Percentiles rank a stretch among this genome's conserved stretches.
Evolutionary conservation across 2,113 vertebrate genomes (phyloP).

Genomic region (Connochaetes taurinus): DNA sequence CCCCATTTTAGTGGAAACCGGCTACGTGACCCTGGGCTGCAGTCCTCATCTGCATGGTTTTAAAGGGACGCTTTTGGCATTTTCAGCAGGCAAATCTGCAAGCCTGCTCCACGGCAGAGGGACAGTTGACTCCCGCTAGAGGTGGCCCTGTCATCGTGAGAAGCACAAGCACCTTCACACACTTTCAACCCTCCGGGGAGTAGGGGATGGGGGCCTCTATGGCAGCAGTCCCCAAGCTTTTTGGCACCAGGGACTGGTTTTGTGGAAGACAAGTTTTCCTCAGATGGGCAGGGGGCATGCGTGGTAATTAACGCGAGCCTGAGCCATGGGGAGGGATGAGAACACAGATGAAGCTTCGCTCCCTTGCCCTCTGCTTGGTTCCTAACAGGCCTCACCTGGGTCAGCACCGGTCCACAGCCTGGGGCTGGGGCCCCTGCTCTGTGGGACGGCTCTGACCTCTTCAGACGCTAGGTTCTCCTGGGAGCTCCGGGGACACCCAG

Average conservation of each 20-base stretch:
- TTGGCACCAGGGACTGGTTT: not conserved
- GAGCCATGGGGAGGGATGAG: not conserved
- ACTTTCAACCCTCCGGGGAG: not conserved
- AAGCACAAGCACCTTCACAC: not conserved
- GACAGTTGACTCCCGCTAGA: not conserved
- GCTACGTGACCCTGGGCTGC: not conserved
- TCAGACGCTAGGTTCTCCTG: not conserved
- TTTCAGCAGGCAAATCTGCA: not conserved
- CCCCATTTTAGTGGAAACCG: not conserved
- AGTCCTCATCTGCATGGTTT: not conserved
- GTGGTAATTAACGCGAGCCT: accelerated
- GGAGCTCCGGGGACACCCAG: not conserved
- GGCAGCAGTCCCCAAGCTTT: not conserved
- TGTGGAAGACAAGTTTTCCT: not conserved
- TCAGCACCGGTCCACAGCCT: not conserved
- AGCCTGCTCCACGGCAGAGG: not conserved
- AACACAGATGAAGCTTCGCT: not conserved
- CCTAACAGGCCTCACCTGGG: not conserved
- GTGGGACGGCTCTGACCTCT: not conserved
- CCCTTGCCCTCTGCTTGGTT: not conserved
- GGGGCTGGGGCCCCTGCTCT: not conserved
- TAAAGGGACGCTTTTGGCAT: not conserved
- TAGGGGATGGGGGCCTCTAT: not conserved
- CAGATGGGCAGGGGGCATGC: not conserved
- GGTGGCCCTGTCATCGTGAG: not conserved